These are phyloP conservation scores for Pinctada fucata DNA, from an alignment of 2,888 invertebrate species.

Conservation along the genomic window DNA sequence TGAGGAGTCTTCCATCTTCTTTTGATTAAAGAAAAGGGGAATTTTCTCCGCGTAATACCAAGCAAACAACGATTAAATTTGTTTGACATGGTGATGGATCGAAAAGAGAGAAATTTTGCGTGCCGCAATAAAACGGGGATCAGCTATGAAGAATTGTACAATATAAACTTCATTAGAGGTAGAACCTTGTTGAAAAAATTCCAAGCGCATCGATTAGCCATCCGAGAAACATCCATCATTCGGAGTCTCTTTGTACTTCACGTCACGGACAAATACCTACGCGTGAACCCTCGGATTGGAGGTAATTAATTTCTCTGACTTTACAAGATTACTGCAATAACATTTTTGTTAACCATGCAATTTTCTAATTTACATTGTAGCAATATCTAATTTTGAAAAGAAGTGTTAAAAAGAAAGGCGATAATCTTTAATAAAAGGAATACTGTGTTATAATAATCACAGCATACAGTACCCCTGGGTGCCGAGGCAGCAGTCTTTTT, in stretches of 20 bases:
- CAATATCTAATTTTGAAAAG: slow-evolving; percentile 37
- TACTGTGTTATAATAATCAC: slow-evolving; percentile 36
- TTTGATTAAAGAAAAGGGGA: slow-evolving; percentile 4
- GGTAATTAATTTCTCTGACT: slow-evolving; percentile 38
- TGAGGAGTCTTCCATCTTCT: slow-evolving; percentile 6
- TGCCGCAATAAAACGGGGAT: slow-evolving; percentile 31
- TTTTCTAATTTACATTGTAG: slow-evolving; percentile 39
- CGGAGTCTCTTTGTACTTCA: slow-evolving; percentile 41
- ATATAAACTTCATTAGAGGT: slow-evolving; percentile 36
- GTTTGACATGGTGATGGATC: slow-evolving; percentile 39
- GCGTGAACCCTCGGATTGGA: slow-evolving; percentile 30
- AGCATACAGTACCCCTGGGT: slow-evolving; percentile 33
- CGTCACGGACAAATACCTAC: slow-evolving; percentile 41
- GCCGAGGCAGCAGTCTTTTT: slow-evolving; percentile 13
- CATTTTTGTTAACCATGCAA: slow-evolving; percentile 34
- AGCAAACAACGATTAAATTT: slow-evolving; percentile 37
- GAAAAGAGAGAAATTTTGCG: slow-evolving; percentile 29
- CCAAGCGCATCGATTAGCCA: slow-evolving; percentile 37
- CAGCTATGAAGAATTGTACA: slow-evolving; percentile 18
- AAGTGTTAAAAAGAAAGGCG: slow-evolving; percentile 30
- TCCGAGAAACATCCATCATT: slow-evolving; percentile 32
- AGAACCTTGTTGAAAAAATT: slow-evolving; percentile 36
- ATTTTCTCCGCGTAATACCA: slow-evolving; percentile 18
- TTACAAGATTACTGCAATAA: slow-evolving; percentile 31
- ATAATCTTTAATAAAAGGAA: slow-evolving; percentile 36